Evolutionary conservation across 37 sponge, comb jelly and placozoan species (phyloP), one percentile per base, ranked within the genome.

Genomic region (Crambe crambe): DNA sequence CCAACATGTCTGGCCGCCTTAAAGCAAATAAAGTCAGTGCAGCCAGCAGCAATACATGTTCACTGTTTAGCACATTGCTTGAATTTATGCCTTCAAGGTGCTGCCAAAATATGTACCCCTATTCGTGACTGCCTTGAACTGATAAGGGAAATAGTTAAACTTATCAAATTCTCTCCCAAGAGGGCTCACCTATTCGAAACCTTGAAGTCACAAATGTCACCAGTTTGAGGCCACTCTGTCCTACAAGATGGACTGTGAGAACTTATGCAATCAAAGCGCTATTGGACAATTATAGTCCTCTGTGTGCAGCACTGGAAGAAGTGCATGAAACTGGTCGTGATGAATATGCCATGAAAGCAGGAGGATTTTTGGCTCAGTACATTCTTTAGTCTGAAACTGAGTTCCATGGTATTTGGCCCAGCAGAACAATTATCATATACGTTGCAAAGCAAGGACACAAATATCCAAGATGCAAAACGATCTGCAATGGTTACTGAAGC

Each of bases 331-430:
- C n/a, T n/a, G 72, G 72, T 54, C 68, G 36, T 73, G 89, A 89
- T 62, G 89, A 89, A 79, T 89, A 54, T 54, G 56, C 56, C 10
- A 18, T 18, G 10, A 54, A 54, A 54, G 56, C 17, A 54, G 18
- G 18, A 54, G 56, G 56, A 20, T 54, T 54, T 20, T 42, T 72
- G 76, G 40, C 84, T 89, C 77, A 26, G 42, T 18, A 85, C 84
- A 32, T 86, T 42, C 62, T 93, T 86, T 85, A 87, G 94, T 2
- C 62, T 93, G 26, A 86, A 91, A 62, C 80, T 91, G 3, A 60
- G 80, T 37, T 40, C 56, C 61, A 51, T 80, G 39, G 27, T 83
- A 32, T 91, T 91, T 56, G 56, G 83, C 35, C 72, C 77, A 27
- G 41, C 87, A 35, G 92, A 87, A 61, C 70, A 87, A 71, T 65